Evolutionary conservation across 64 coral and sea anemone genomes (phyloP).

Genomic region (Dendronephthya gigantea): DNA sequence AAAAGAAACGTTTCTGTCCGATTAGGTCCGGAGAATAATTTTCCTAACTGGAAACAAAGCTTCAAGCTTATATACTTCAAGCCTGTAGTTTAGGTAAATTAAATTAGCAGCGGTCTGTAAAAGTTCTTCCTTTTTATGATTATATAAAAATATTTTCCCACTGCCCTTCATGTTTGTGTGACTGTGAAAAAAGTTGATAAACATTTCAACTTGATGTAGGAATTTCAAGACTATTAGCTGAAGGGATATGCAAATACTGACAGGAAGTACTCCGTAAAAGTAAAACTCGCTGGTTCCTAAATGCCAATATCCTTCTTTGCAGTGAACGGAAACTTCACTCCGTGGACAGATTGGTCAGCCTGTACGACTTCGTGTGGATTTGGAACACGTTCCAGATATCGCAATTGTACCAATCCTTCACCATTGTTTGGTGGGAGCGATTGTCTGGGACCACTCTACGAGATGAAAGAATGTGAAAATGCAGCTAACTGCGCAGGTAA

Average conservation of each 20-base stretch:
- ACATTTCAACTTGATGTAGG: no score
- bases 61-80: not conserved
- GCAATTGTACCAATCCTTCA: not conserved
- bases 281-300: no score
- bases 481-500: not conserved
- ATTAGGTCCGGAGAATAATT: no score
- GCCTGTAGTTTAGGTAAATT: not conserved
- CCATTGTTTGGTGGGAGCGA: not conserved
- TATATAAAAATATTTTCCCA: no score
- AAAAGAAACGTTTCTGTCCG: no score
- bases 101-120: not conserved
- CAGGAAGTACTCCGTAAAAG: no score
- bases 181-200: no score
- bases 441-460: not conserved
- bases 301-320: not conserved
- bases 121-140: no score
- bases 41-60: no score
- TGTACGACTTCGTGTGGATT: not conserved
- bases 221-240: no score
- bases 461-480: not conserved
- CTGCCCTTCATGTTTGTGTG: no score
- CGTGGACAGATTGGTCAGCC: not conserved
- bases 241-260: no score
- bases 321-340: not conserved
- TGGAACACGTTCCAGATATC: not conserved